Evolutionary conservation across 2,113 vertebrate species (phyloP).

Genomic region (Zosterops borbonicus): DNA sequence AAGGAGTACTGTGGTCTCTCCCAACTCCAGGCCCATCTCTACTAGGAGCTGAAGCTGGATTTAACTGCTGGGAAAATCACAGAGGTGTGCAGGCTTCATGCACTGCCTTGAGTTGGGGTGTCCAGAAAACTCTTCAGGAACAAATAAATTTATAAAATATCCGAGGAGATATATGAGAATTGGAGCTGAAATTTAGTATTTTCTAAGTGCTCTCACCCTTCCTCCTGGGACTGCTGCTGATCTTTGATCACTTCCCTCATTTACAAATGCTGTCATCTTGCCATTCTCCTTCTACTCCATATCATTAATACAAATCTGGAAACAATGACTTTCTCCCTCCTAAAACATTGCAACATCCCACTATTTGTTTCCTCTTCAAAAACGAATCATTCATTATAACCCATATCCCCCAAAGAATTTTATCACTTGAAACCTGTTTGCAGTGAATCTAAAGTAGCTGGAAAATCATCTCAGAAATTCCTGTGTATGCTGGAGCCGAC

Average conservation of each 20-base stretch:
- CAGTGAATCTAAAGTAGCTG: constrained; percentile 61
- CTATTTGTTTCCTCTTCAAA: constrained; percentile 61
- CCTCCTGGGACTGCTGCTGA: constrained; percentile 17
- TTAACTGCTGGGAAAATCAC: neutral
- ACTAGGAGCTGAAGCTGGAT: neutral
- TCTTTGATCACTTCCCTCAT: constrained; percentile 55
- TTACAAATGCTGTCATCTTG: neutral
- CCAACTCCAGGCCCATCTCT: neutral
- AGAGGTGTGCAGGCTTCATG: neutral
- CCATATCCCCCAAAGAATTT: constrained; percentile 67
- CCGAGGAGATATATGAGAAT: neutral
- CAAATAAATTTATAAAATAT: neutral
- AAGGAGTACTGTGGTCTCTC: neutral
- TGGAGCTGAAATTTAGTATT: neutral
- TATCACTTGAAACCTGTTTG: constrained; percentile 65
- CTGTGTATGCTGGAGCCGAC: neutral
- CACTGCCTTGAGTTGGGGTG: neutral
- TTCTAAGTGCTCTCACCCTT: constrained; percentile 38
- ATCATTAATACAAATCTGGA: constrained; percentile 65
- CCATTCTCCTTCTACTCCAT: constrained; percentile 13
- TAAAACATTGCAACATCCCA: constrained; percentile 56
- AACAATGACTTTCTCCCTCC: constrained; percentile 49
- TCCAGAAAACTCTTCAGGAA: neutral
- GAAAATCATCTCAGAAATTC: constrained; percentile 54
- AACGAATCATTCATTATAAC: constrained; percentile 44